Base-by-base conservation (phyloP, 2,797 vertebrate genomes). In the Pogoniulus pusillus region DNA sequence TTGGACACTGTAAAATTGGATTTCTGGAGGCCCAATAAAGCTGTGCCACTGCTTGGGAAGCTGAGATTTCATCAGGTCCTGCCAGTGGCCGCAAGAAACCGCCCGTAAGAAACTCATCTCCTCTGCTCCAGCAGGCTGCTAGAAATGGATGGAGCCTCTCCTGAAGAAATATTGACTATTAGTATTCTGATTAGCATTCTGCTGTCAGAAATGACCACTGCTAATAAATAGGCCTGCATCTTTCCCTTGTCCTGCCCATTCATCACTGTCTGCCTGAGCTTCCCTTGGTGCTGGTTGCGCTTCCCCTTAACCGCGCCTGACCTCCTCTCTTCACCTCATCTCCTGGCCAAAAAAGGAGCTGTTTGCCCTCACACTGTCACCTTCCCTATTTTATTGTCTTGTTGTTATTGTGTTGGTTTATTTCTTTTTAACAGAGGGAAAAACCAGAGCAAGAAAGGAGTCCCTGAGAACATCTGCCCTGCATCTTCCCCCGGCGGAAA, bases 1-100 rank as follows among this genome's bases (percentile, higher is more conserved):
- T 58, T 93, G 89, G 94, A 90, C 84, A 51, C 62, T 80, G 90
- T 77, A 90, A 94, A 96, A 96, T 93, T 95, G 94, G 89, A 90
- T 96, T 96, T 91, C 45, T 93, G 86, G 70, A 68, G 82, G 92
- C 79, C 88, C 94, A 93, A 93, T 94, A 75, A 94, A 89, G 85
- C 71, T 53, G 76, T 89, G 89, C 79, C 79, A 13, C 39, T 5
- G 75, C 92, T 81, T 1, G 24, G 72, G 83, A 63, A 90, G 68
- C 91, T 88, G 81, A n/a, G 82, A 85, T 93, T 64, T 84, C 94
- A 93, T 93, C 87, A 22, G 85, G 3, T 71, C 53, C 2, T 32
- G 74, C 63, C 24, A 1, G 88, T 71, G 62, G 85, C 77, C 17
- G 7, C 80, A 7, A 64, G 93, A 76, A 94, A 3, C 93, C 76